A percentile compares a stretch with the other conserved stretches of the same genome.
Conservation (phyloP, 2,797 vertebrate species). For the Brachyrhaphis roseni region DNA sequence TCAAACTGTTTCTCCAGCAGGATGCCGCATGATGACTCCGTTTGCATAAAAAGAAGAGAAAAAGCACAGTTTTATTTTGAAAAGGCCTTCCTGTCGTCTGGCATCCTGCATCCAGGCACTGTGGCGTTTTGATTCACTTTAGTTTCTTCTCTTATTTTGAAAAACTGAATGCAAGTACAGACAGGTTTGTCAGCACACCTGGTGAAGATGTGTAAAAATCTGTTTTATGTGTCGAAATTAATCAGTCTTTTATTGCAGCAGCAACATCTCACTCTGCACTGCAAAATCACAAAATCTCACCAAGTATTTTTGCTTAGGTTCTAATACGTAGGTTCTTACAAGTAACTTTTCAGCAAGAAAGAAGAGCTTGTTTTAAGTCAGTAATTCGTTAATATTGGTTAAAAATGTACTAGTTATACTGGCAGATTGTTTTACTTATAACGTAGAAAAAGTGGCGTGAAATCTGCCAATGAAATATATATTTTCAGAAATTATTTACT, state of each 20-base stretch:
- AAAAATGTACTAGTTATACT: too few relatives aligned
- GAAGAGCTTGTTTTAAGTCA: too few relatives aligned
- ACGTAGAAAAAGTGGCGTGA: too few relatives aligned
- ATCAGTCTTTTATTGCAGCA: neutral
- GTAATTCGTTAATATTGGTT: too few relatives aligned
- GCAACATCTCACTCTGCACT: neutral
- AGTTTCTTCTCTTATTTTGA: neutral
- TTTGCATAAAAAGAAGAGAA: neutral
- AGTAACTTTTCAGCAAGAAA: too few relatives aligned
- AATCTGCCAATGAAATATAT: too few relatives aligned
- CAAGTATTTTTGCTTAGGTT: too few relatives aligned
- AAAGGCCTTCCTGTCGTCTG: conserved; percentile 13
- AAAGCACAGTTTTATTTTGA: conserved; percentile 32
- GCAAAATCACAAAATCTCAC: neutral
- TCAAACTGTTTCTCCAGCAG: neutral
- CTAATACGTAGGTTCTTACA: too few relatives aligned
- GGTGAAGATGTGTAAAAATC: neutral
- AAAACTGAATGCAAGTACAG: neutral
- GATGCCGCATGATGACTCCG: neutral
- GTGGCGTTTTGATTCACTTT: neutral
- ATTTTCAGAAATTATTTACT: too few relatives aligned
- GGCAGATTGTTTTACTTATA: too few relatives aligned
- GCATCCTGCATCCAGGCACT: neutral
- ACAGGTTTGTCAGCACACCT: neutral
- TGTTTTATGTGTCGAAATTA: neutral